A percentile compares a stretch with the other conserved stretches of the same genome.
These are phyloP conservation scores for Dynastes hyllus DNA, from an alignment of 2,888 invertebrate species.

Conservation along the genomic window DNA sequence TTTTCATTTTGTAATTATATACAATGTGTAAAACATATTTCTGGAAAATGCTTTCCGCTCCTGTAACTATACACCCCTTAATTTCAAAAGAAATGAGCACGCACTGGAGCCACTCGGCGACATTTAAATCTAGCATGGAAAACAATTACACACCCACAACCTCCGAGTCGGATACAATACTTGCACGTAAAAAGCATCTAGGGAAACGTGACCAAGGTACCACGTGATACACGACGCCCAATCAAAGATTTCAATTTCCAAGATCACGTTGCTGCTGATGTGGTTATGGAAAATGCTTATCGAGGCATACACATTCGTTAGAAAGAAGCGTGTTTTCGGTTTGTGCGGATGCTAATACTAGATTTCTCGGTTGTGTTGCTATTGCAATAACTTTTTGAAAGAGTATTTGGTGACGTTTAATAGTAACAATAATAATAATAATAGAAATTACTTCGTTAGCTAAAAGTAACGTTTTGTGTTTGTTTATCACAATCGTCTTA, in stretches of 20 bases:
- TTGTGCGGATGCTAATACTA: background rate
- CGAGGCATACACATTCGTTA: background rate
- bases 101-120: background rate
- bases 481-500: no score
- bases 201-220: slow-evolving; percentile 65
- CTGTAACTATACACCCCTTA: no score
- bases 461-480: no score
- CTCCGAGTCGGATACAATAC: background rate
- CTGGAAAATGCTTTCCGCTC: no score
- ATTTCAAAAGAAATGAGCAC: no score
- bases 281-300: slow-evolving; percentile 52
- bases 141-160: background rate
- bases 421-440: no score
- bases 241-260: slow-evolving; percentile 56
- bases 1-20: no score
- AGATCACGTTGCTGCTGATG: slow-evolving; percentile 64
- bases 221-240: slow-evolving; percentile 63
- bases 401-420: no score
- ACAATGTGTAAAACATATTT: no score
- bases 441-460: no score
- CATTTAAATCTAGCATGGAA: slow-evolving; percentile 3
- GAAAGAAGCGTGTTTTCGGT: background rate
- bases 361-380: no score
- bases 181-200: slow-evolving; percentile 58
- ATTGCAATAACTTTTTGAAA: no score